phyloP scores from a whole-genome alignment of 2,888 invertebrate genomes.

The Leucophenga montana region DNA sequence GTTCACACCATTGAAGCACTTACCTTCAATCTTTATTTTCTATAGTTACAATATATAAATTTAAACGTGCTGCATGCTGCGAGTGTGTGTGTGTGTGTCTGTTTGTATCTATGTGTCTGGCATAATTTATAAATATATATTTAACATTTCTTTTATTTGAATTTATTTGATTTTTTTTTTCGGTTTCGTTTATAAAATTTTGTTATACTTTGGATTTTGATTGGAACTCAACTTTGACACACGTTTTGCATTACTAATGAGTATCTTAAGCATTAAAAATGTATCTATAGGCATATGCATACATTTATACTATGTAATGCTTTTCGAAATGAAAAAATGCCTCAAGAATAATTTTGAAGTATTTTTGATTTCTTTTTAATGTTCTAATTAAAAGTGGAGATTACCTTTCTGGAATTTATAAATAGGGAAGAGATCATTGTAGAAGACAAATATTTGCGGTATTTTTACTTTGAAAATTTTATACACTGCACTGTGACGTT shows the following conservation, averaged over 20 bases:
- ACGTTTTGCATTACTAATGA: slow-evolving; percentile 56
- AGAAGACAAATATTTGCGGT: background rate
- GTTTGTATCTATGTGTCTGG: slow-evolving; percentile 23
- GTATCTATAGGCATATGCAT: background rate
- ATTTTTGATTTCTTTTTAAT: slow-evolving; percentile 58
- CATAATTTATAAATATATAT: slow-evolving; percentile 42
- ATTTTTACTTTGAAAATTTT: no score
- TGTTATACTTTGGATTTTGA: slow-evolving; percentile 62
- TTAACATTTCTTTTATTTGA: slow-evolving; percentile 43
- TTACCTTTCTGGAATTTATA: slow-evolving; percentile 23
- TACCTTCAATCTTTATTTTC: slow-evolving; percentile 19
- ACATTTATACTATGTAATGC: background rate
- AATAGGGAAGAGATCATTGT: background rate
- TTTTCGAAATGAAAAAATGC: slow-evolving; percentile 14
- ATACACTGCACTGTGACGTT: no score
- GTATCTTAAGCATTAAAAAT: slow-evolving; percentile 1
- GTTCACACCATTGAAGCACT: slow-evolving; percentile 51
- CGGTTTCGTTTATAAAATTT: slow-evolving; percentile 48
- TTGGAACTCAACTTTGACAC: slow-evolving; percentile 58
- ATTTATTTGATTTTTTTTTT: slow-evolving; percentile 36
- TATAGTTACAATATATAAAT: slow-evolving; percentile 44
- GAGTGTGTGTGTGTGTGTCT: no score
- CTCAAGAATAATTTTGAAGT: slow-evolving; percentile 39
- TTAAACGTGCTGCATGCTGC: background rate
- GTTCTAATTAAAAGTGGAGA: slow-evolving; percentile 51